These are phyloP conservation scores for Drosophila longiperda DNA, from an alignment of 2,888 invertebrate genomes.

Conservation along the genomic window DNA sequence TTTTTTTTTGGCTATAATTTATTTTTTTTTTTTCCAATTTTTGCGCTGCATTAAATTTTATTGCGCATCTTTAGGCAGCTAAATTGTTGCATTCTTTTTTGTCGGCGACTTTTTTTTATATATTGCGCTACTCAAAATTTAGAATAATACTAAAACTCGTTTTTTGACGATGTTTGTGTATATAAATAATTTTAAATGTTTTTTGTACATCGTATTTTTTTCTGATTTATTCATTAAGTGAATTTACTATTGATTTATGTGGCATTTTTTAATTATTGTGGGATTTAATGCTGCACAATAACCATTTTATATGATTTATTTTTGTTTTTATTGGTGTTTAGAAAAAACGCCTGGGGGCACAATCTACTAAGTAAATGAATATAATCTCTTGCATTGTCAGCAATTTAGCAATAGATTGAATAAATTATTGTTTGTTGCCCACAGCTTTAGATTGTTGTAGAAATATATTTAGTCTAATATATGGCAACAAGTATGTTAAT, in stretches of 20 bases:
- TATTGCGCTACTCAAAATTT: neutral
- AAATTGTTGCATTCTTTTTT: slow-evolving; percentile 36
- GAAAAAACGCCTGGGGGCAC: neutral
- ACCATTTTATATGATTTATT: neutral
- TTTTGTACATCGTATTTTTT: neutral
- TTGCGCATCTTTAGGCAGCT: slow-evolving; percentile 44
- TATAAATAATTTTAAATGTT: neutral
- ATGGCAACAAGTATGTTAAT: slow-evolving; percentile 5
- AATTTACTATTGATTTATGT: neutral
- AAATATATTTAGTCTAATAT: neutral
- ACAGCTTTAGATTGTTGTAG: neutral
- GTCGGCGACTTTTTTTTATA: neutral
- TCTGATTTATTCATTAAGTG: neutral
- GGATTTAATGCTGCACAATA: neutral
- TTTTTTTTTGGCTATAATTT: slow-evolving; percentile 16
- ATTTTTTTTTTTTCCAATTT: slow-evolving; percentile 22
- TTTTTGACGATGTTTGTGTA: neutral
- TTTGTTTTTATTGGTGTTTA: neutral
- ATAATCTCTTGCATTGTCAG: slow-evolving; percentile 1
- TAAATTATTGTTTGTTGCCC: neutral
- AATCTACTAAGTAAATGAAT: neutral
- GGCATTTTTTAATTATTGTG: neutral
- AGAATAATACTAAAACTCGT: slow-evolving; percentile 18
- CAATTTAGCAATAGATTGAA: slow-evolving; percentile 6
- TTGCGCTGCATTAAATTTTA: slow-evolving; percentile 53